Percentiles rank a stretch among this genome's conserved stretches.
Conservation (phyloP, 2,888 invertebrate genomes). For the Calameuta pallipes region DNA sequence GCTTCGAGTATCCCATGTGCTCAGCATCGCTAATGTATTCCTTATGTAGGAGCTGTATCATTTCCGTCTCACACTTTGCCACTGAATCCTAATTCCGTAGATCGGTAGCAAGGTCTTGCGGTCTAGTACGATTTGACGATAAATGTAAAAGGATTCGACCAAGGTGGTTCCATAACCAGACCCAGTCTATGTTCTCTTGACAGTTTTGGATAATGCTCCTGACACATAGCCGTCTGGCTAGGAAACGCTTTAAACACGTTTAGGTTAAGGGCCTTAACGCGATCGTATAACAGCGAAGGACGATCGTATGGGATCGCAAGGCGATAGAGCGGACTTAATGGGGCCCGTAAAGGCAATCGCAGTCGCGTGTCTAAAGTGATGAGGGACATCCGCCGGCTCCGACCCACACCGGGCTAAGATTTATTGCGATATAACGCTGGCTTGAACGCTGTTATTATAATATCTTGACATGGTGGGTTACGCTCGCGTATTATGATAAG, state of each 20-base stretch:
- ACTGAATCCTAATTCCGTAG: constrained; percentile 44
- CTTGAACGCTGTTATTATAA: constrained; percentile 34
- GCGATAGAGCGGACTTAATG: constrained; percentile 37
- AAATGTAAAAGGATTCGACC: too few species aligned
- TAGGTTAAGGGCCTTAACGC: too few species aligned
- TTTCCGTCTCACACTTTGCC: constrained; percentile 34
- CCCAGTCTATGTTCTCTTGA: too few species aligned
- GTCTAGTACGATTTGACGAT: too few species aligned
- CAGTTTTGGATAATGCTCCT: too few species aligned
- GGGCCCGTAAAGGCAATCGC: constrained; percentile 40
- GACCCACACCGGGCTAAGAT: constrained; percentile 27
- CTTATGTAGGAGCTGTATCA: background rate
- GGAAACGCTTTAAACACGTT: too few species aligned
- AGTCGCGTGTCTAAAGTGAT: constrained; percentile 37
- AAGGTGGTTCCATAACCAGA: too few species aligned
- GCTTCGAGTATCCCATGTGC: too few species aligned
- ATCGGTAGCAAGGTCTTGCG: background rate
- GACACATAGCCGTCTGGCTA: too few species aligned
- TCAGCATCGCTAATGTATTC: too few species aligned
- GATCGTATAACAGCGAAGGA: too few species aligned
- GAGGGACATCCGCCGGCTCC: constrained; percentile 33
- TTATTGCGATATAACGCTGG: constrained; percentile 27
- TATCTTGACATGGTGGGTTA: constrained; percentile 31
- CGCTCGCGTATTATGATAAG: constrained; percentile 31
- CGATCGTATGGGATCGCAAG: constrained; percentile 26